These are phyloP conservation scores for Eretmochelys imbricata DNA, from an alignment of 2,113 vertebrate genomes.

Conservation along the genomic window DNA sequence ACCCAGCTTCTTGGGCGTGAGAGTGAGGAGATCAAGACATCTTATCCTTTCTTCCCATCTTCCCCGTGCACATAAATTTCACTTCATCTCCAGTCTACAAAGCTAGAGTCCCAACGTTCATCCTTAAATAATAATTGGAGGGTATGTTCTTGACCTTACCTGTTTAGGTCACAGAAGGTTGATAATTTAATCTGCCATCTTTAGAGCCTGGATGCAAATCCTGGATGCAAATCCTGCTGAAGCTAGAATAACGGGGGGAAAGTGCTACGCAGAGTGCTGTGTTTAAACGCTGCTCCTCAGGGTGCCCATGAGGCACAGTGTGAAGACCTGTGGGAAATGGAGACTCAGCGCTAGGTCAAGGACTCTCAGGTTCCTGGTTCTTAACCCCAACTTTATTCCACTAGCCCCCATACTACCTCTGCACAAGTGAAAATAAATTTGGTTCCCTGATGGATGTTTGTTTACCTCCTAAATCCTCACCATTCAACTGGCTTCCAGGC, in stretches of 20 bases:
- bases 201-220: neutral
- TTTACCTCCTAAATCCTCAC: neutral
- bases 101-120: conserved; percentile 12
- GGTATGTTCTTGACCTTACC: conserved; percentile 14
- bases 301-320: neutral
- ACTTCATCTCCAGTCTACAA: conserved; percentile 9
- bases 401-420: neutral
- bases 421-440: neutral
- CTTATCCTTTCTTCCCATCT: neutral
- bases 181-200: conserved; percentile 44
- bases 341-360: neutral
- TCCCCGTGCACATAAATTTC: neutral
- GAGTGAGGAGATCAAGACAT: neutral
- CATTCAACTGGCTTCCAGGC: neutral
- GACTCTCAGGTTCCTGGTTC: neutral
- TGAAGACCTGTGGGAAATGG: neutral
- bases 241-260: neutral
- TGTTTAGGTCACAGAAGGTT: conserved; percentile 17
- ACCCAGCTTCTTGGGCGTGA: neutral
- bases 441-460: neutral
- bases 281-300: neutral
- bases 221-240: conserved; percentile 28
- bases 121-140: conserved; percentile 51
- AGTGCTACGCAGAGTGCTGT: neutral
- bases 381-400: neutral